phyloP scores from a whole-genome alignment of 2,113 vertebrate species.

The Naja naja region DNA sequence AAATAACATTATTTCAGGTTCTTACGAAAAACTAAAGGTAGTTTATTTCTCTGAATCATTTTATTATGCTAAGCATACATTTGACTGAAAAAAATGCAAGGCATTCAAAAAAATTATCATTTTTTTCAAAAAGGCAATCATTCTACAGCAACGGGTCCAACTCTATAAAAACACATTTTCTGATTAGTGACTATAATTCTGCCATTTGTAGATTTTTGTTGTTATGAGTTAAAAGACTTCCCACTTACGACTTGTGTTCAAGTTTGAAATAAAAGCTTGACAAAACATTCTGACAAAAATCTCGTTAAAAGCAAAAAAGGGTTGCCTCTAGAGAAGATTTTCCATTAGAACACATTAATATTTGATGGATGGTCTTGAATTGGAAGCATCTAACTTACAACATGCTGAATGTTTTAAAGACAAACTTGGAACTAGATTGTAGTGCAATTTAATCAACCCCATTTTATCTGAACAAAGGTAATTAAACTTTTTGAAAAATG shows the following conservation, averaged over 20 bases:
- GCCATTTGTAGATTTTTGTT: neutral
- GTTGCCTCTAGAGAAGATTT: slow-evolving; percentile 64
- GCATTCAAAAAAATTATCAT: neutral
- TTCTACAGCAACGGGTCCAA: neutral
- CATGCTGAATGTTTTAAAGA: slow-evolving; percentile 50
- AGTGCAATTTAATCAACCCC: slow-evolving; percentile 39
- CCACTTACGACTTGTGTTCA: slow-evolving; percentile 37
- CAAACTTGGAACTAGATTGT: slow-evolving; percentile 31
- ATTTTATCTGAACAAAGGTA: slow-evolving; percentile 28
- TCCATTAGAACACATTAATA: slow-evolving; percentile 77
- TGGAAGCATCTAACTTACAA: slow-evolving; percentile 60
- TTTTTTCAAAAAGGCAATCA: neutral
- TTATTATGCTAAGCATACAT: neutral
- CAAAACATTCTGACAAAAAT: slow-evolving; percentile 47
- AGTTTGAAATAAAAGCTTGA: slow-evolving; percentile 51
- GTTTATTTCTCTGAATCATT: neutral
- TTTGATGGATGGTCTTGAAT: slow-evolving; percentile 69
- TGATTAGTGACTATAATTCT: neutral
- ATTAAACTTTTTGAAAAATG: slow-evolving; percentile 15
- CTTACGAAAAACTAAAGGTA: neutral
- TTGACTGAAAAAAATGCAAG: neutral
- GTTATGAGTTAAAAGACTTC: slow-evolving; percentile 34
- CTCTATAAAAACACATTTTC: neutral
- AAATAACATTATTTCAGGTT: neutral
- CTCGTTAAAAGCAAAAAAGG: slow-evolving; percentile 60